A percentile compares a stretch with the other conserved stretches of the same genome.
Conservation (phyloP, 2,797 vertebrate genomes). For the Chromobotia macracanthus region DNA sequence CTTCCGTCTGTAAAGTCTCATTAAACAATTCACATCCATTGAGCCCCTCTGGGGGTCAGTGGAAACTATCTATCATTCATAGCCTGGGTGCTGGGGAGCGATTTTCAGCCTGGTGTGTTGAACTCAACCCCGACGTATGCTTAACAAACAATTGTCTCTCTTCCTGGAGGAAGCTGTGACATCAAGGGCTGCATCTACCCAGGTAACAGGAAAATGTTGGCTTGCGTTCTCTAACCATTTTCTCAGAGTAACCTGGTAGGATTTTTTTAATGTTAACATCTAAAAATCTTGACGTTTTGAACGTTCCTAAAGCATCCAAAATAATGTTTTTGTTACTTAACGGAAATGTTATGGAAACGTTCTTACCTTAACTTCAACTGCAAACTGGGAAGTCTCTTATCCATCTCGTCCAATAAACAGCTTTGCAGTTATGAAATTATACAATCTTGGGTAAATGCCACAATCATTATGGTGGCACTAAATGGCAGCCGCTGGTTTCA, state of each 20-base stretch:
- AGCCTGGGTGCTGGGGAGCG: constrained; percentile 23
- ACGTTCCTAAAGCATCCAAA: too few species aligned
- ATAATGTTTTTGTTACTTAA: too few species aligned
- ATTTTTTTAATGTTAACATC: too few species aligned
- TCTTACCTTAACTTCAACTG: too few species aligned
- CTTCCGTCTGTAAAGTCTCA: constrained; percentile 61
- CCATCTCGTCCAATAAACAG: constrained; percentile 56
- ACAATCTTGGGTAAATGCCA: constrained; percentile 58
- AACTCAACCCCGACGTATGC: constrained; percentile 43
- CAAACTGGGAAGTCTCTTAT: constrained; percentile 33
- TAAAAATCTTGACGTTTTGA: too few species aligned
- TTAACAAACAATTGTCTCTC: constrained; percentile 57
- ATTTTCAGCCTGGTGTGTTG: constrained; percentile 35
- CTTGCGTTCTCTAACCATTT: too few species aligned
- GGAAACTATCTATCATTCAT: constrained; percentile 59
- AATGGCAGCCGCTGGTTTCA: constrained; percentile 57
- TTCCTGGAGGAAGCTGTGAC: constrained; percentile 47
- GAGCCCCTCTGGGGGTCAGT: constrained; percentile 45
- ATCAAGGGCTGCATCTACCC: constrained; percentile 42
- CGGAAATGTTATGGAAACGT: too few species aligned
- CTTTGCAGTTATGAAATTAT: constrained; percentile 55
- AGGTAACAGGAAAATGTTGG: too few species aligned
- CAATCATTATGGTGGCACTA: constrained; percentile 58
- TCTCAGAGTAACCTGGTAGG: too few species aligned
- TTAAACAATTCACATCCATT: constrained; percentile 64